Evolutionary conservation across 1,140 invertebrate species (phyloP), one percentile per base, ranked within the genome.

Genomic region (Tribolium castaneum): DNA sequence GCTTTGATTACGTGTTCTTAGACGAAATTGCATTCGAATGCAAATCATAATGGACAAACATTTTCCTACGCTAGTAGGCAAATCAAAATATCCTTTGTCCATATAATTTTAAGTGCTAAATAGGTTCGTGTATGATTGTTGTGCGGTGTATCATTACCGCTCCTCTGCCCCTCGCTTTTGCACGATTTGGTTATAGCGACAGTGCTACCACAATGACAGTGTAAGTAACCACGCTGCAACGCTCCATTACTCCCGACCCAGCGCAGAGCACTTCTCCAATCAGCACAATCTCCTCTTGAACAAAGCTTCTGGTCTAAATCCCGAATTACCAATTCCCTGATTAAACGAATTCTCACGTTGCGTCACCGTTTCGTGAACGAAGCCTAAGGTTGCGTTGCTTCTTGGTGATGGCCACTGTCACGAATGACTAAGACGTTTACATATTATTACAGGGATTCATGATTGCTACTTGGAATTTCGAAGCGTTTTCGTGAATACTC

Each of bases 71-170:
- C 71, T 54, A 75, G 72, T 75, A 75, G 72, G 52, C 72, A 75
- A 75, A 56, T 56, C 72, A 56, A 75, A 75, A 56, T 56, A 75
- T 80, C 76, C 80, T 80, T 80, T 80, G 80, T 80, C 77, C 80
- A 80, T 78, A 80, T 80, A 80, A 80, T 81, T 81, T 81, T 79
- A 81, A 81, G 80, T 81, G 78, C 75, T 81, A 81, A 81, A 81
- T 81, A 81, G 78, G 75, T 81, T 79, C 78, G 80, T 76, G 78
- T 77, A 76, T 81, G 75, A 79, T 81, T 78, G 76, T 66, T 59
- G 50, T 39, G 39, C 52, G 71, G 74, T 81, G 76, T 81, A 79
- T 81, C 71, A 81, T 81, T 81, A 81, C 71, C 73, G 45, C 14
- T 54, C 16, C 51, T 78, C 39, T 70, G 30, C 76, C 73, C 76